Base-by-base conservation (phyloP, 2,113 vertebrate genomes). In the Indri indri region DNA sequence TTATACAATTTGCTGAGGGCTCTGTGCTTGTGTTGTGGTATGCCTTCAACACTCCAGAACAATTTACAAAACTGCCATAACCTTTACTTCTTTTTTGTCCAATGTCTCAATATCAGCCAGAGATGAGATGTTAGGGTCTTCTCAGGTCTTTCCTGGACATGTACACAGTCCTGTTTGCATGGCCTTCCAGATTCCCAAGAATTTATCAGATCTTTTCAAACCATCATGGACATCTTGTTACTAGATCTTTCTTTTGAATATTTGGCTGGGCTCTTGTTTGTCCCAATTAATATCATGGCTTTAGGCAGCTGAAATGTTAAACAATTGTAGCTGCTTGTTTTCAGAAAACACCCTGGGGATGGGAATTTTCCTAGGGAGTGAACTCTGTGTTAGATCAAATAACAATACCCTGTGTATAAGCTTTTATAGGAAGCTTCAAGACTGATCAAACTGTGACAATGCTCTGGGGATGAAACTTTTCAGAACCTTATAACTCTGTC, bases 341-440 rank as follows among this genome's bases (percentile, higher is more conserved):
- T 95, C 17, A 79, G 61, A 70, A 79, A 91, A 42, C 7, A 88
- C 45, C 34, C 59, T 71, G 20, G 40, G 17, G 61, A 95, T n/a
- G 66, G 32, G 3, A 2, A 93, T 84, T 88, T 82, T 95, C n/a
- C 30, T 13, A 73, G 80, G 16, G 40, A 84, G 22, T n/a, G 88
- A 93, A 10, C 8, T 42, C 10, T 76, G 77, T 74, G 37, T n/a
- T 22, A 96, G 34, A 91, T 68, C 40, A 91, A 93, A 95, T 91
- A 91, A 83, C 14, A 82, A 57, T 47, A 80, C 18, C 18, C 30
- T 80, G 14, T 91, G 52, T 85, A 61, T 40, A 14, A 9, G 4
- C 76, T 88, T 57, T 84, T 84, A 73, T 8, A 34, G 34, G 52
- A 37, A 89, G 23, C 63, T 50, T 23, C 45, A 17, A 90, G 40